These are phyloP conservation scores for Sclerodermus sp. DNA, from an alignment of 2,888 invertebrate species.

Conservation along the genomic window DNA sequence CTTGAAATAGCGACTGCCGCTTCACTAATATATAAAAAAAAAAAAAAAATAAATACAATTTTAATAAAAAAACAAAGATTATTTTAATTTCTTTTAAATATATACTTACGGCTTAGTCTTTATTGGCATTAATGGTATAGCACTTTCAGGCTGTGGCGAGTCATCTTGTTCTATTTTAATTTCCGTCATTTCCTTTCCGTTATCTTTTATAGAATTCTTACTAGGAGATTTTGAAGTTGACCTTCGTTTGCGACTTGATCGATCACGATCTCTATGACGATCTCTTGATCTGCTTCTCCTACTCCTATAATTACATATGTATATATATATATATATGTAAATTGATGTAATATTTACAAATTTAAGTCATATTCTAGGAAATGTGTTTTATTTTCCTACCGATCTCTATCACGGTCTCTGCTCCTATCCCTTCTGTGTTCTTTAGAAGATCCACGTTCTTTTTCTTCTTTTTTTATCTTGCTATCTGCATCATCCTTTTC, in stretches of 20 bases:
- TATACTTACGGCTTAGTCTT: conserved; percentile 54
- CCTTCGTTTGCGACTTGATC: conserved; percentile 48
- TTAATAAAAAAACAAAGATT: too few species aligned
- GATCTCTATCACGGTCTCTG: conserved; percentile 51
- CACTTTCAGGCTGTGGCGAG: conserved; percentile 51
- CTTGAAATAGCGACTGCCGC: conserved; percentile 62
- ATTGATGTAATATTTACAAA: neutral
- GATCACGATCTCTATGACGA: conserved; percentile 54
- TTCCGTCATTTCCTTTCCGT: conserved; percentile 46
- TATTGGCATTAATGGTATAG: conserved; percentile 51
- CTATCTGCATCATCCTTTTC: conserved; percentile 49
- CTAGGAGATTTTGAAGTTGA: conserved; percentile 50
- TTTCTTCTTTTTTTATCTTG: conserved; percentile 52
- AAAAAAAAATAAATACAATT: conserved; percentile 9
- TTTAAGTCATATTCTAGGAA: conserved; percentile 5
- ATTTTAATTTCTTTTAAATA: neutral
- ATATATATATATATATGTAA: too few species aligned
- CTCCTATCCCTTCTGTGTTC: conserved; percentile 56
- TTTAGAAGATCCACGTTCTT: conserved; percentile 50
- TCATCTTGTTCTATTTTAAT: conserved; percentile 48
- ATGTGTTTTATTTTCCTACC: conserved; percentile 32
- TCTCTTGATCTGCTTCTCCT: conserved; percentile 58
- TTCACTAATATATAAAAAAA: conserved; percentile 47
- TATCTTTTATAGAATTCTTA: conserved; percentile 46
- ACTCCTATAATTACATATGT: conserved; percentile 31